Percentiles rank a stretch among this genome's conserved stretches.
These are phyloP conservation scores for Acrocyrtus sp. DNA, from an alignment of 2,888 invertebrate species.

Conservation along the genomic window DNA sequence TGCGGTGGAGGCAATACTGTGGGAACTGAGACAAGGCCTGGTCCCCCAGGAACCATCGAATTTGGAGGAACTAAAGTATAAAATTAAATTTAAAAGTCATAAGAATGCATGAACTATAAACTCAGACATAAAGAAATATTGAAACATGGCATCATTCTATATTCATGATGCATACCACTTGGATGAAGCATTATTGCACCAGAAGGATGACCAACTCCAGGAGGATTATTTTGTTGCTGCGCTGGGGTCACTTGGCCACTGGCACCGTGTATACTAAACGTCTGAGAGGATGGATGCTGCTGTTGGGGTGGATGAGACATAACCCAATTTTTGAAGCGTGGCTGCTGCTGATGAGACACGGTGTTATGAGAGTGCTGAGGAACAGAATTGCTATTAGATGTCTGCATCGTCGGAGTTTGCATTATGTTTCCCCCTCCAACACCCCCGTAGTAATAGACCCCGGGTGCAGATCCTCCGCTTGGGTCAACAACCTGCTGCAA, in stretches of 20 bases:
- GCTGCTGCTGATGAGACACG: conserved; percentile 21
- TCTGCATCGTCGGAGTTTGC: conserved; percentile 2
- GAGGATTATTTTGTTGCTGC: conserved; percentile 10
- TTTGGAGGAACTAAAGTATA: conserved; percentile 10
- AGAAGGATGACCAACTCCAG: conserved; percentile 15
- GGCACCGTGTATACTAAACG: conserved; percentile 24
- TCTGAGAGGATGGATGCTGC: not conserved
- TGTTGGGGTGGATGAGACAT: conserved; percentile 16
- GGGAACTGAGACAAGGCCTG: conserved; percentile 27
- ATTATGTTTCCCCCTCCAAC: conserved; percentile 24
- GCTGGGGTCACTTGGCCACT: conserved; percentile 32
- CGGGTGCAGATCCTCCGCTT: not conserved
- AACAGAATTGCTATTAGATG: conserved; percentile 2
- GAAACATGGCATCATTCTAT: too few species aligned
- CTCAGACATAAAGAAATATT: too few species aligned
- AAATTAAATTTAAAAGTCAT: too few species aligned
- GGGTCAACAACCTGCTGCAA: conserved; percentile 28
- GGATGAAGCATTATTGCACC: conserved; percentile 34
- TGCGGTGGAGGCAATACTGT: conserved; percentile 22
- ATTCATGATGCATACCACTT: conserved; percentile 18
- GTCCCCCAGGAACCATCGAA: conserved; percentile 1
- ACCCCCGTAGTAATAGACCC: conserved; percentile 36
- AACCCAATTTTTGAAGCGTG: conserved; percentile 30
- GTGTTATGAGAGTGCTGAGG: conserved; percentile 16
- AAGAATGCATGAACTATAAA: too few species aligned